phyloP scores from a whole-genome alignment of 2,113 vertebrate species.

The Terrapene triunguis region DNA sequence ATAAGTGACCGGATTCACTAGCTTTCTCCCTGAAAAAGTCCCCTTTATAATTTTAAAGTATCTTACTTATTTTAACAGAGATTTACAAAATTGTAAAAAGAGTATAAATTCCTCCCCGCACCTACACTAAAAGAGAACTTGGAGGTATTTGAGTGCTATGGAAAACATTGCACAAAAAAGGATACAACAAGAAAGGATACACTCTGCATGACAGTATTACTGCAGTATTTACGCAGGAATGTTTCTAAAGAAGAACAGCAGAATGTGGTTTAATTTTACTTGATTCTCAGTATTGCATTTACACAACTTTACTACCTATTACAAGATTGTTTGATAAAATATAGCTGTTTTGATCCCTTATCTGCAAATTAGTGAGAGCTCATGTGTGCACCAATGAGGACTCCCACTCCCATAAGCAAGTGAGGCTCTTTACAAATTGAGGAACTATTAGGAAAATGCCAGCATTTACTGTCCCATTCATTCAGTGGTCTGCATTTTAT shows the following conservation, averaged over 20 bases:
- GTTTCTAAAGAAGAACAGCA: constrained; percentile 89
- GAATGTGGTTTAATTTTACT: constrained; percentile 83
- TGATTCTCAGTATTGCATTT: constrained; percentile 64
- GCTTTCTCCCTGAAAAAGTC: constrained; percentile 30
- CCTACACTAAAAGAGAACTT: constrained; percentile 32
- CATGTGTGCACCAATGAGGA: neutral
- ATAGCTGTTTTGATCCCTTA: constrained; percentile 9
- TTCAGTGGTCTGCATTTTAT: constrained; percentile 6
- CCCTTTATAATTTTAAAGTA: neutral
- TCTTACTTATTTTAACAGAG: neutral
- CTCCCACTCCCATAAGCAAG: constrained; percentile 26
- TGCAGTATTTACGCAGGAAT: constrained; percentile 86
- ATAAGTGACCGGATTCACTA: constrained; percentile 63
- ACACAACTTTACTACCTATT: constrained; percentile 66
- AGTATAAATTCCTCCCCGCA: constrained; percentile 49
- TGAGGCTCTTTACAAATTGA: constrained; percentile 10
- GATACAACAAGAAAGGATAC: constrained; percentile 91
- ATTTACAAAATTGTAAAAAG: constrained; percentile 32
- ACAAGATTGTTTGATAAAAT: constrained; percentile 42
- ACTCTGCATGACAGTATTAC: constrained; percentile 86
- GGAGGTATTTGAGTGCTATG: constrained; percentile 26
- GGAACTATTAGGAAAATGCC: constrained; percentile 2
- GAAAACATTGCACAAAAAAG: constrained; percentile 81
- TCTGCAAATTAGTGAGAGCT: neutral
- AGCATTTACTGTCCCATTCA: neutral